phyloP scores from a whole-genome alignment of 2,888 invertebrate species.

The Autographa gamma region DNA sequence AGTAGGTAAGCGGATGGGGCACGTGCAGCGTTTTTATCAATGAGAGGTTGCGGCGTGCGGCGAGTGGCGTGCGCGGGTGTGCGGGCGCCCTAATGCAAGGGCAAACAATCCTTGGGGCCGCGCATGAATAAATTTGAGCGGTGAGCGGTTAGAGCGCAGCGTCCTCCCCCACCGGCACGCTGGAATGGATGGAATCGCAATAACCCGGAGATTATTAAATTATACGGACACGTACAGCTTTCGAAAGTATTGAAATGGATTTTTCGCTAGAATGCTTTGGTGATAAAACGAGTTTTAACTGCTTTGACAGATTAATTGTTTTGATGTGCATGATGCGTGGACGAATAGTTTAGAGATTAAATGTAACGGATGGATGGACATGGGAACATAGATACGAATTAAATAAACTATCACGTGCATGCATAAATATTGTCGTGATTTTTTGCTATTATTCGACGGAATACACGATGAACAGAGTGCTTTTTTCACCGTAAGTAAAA shows the following conservation, averaged over 20 bases:
- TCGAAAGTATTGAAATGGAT: slow-evolving; percentile 66
- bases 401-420: not conserved
- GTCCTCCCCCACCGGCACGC: slow-evolving; percentile 68
- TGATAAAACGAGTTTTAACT: slow-evolving; percentile 60
- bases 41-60: slow-evolving; percentile 56
- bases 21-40: slow-evolving; percentile 86
- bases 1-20: slow-evolving; percentile 82
- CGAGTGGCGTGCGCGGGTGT: slow-evolving; percentile 41
- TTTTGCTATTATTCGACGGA: not conserved
- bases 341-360: slow-evolving; percentile 7
- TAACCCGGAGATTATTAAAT: slow-evolving; percentile 86
- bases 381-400: not conserved
- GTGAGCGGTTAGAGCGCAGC: slow-evolving; percentile 70
- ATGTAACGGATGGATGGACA: not conserved
- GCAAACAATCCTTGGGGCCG: slow-evolving; percentile 78
- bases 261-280: slow-evolving; percentile 63
- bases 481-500: not conserved
- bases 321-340: slow-evolving; percentile 37
- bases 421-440: not conserved
- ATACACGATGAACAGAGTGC: not conserved
- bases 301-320: slow-evolving; percentile 54
- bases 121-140: slow-evolving; percentile 81
- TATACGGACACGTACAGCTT: slow-evolving; percentile 78
- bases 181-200: slow-evolving; percentile 76
- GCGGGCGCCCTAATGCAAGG: slow-evolving; percentile 74